These are phyloP conservation scores for Megatriorchis doriae DNA, from an alignment of 2,113 vertebrate genomes.

Conservation along the genomic window DNA sequence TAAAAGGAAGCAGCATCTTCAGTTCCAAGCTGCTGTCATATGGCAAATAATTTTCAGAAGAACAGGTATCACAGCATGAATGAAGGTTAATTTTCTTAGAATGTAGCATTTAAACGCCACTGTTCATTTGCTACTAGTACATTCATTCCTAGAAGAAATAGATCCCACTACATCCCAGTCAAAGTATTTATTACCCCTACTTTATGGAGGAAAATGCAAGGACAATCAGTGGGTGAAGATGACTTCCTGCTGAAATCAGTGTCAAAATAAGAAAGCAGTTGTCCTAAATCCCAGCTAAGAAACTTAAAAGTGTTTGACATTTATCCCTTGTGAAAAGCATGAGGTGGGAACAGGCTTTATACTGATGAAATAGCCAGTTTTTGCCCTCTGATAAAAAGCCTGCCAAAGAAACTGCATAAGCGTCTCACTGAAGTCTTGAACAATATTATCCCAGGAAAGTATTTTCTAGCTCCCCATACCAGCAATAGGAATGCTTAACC, in stretches of 20 bases:
- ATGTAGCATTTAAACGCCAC: not conserved
- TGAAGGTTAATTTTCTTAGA: not conserved
- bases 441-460: no score
- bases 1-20: not conserved
- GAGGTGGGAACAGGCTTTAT: not conserved
- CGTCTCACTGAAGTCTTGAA: not conserved
- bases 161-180: not conserved
- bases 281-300: not conserved
- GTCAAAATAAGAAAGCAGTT: not conserved
- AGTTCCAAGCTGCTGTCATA: not conserved
- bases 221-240: no score
- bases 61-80: not conserved
- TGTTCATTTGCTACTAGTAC: not conserved
- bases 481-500: not conserved
- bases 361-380: not conserved
- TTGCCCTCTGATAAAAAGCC: not conserved
- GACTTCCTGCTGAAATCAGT: not conserved
- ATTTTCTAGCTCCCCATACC: fast-evolving
- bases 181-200: not conserved
- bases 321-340: not conserved
- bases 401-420: fast-evolving
- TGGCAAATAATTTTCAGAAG: not conserved
- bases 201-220: not conserved
- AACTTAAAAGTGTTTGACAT: not conserved
- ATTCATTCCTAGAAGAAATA: not conserved